Conservation (phyloP, 2,888 invertebrate genomes). For the Eurytoma californica region DNA sequence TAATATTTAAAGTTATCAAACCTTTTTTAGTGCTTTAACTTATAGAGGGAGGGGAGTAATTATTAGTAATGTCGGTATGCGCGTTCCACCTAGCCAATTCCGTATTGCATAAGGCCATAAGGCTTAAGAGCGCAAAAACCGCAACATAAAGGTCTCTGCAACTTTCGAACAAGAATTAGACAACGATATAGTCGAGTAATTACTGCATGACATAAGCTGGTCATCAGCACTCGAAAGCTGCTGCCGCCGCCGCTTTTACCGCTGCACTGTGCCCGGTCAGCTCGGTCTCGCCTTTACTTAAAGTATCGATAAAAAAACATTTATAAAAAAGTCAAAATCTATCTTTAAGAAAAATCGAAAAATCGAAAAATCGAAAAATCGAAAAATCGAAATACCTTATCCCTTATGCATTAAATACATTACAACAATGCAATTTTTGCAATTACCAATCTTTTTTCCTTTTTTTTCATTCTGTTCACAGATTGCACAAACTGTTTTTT, state of each 20-base stretch:
- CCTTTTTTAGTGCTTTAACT: not conserved
- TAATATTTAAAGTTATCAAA: slow-evolving; percentile 37
- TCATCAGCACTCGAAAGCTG: slow-evolving; percentile 41
- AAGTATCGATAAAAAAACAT: too few relatives aligned
- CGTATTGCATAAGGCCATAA: slow-evolving; percentile 42
- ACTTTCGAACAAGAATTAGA: slow-evolving; percentile 53
- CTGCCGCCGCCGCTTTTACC: slow-evolving; percentile 16
- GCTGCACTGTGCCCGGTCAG: not conserved
- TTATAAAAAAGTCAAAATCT: too few relatives aligned
- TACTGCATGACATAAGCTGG: slow-evolving; percentile 51
- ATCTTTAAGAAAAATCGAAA: not conserved
- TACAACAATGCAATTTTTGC: too few relatives aligned
- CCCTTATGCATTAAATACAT: too few relatives aligned
- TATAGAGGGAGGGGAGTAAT: too few relatives aligned
- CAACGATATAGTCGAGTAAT: slow-evolving; percentile 49
- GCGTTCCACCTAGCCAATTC: slow-evolving; percentile 27
- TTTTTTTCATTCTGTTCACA: slow-evolving; percentile 73
- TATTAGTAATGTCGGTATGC: not conserved
- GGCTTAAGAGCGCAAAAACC: slow-evolving; percentile 25
- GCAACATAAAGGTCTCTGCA: slow-evolving; percentile 35
- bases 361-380: too few relatives aligned
- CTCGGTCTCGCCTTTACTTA: too few relatives aligned
- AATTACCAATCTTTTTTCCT: not conserved
- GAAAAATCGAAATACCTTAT: too few relatives aligned
- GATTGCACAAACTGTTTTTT: slow-evolving; percentile 88